phyloP scores from a whole-genome alignment of 2,113 vertebrate species.

The Antennarius striatus region DNA sequence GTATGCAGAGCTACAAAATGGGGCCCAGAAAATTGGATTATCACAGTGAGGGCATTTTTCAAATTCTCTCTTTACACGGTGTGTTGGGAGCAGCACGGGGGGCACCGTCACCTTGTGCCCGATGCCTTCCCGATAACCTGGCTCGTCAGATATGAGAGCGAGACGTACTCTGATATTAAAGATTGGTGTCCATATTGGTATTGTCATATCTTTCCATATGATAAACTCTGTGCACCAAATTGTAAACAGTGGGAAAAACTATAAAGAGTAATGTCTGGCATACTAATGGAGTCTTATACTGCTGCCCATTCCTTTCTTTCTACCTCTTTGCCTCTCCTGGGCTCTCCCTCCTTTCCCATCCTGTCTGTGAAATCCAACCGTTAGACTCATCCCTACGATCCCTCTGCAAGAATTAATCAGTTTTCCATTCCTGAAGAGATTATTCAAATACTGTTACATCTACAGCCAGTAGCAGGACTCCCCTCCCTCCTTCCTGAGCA shows the following conservation, averaged over 20 bases:
- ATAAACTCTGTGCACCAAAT: constrained; percentile 2
- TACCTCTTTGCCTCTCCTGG: constrained; percentile 9
- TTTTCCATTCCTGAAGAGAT: constrained; percentile 80
- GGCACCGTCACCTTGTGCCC: constrained; percentile 30
- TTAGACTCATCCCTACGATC: constrained; percentile 66
- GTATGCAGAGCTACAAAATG: constrained; percentile 38
- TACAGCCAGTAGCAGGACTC: constrained; percentile 41
- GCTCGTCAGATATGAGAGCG: constrained; percentile 17
- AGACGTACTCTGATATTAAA: constrained; percentile 16
- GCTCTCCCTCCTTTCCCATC: constrained; percentile 1
- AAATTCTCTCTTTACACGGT: constrained; percentile 49
- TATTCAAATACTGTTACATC: constrained; percentile 75
- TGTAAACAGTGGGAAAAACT: constrained; percentile 10
- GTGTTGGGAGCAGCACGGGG: constrained; percentile 32
- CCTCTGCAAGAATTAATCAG: constrained; percentile 76
- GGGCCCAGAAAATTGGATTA: constrained; percentile 66
- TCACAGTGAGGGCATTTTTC: constrained; percentile 59
- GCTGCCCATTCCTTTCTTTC: constrained; percentile 13
- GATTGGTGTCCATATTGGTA: constrained; percentile 17
- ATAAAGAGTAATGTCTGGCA: constrained; percentile 49
- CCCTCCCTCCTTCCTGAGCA: constrained; percentile 5
- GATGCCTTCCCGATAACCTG: not conserved
- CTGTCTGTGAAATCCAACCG: constrained; percentile 36
- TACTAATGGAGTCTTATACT: constrained; percentile 35
- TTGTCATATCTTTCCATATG: constrained; percentile 20